Evolutionary conservation across 2,888 invertebrate genomes (phyloP), one percentile per base, ranked within the genome.

Genomic region (Chrysotoxum bicinctum): DNA sequence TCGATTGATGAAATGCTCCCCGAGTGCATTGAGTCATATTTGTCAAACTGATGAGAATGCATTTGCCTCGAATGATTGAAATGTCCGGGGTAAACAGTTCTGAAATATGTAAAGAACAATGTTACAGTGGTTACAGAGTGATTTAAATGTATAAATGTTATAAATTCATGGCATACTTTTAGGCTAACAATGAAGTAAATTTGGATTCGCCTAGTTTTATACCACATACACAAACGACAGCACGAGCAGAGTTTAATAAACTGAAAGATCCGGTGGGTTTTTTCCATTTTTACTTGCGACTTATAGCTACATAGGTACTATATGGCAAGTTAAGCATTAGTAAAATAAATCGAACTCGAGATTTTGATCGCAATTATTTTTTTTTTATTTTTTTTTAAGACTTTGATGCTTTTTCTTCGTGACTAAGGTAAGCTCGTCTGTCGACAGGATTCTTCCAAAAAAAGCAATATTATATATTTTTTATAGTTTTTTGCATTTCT

Each of bases 11-110:
- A 91, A 90, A 91, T 89, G 83, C 89, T 91, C 86, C 90, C 91
- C 88, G 90, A 90, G 89, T 91, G 91, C 90, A 91, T 88, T 88
- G 91, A 89, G 74, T 90, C 89, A 77, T 89, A 89, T 81, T 89
- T 88, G 87, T 90, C 90, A 83, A 90, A 88, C 87, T 91, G 91
- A 89, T 92, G 92, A 56, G 92, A 90, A 88, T 92, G 92, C 91
- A 91, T 91, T 89, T 89, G 89, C 79, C 87, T 89, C 45, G 88
- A 87, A 54, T 85, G 88, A 89, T 89, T 90, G 81, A 90, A 87
- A 83, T 88, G 89, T 60, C 89, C 89, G 73, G 88, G 88, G 87
- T 89, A 90, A 83, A 90, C 88, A 66, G 91, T 89, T 68, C 91
- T 91, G 89, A 90, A 91, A 89, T 8, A 88, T n/a, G n/a, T 50